A percentile compares a stretch with the other conserved stretches of the same genome.
phyloP scores from a whole-genome alignment of 1,140 invertebrate genomes.

The Dinoponera quadriceps region DNA sequence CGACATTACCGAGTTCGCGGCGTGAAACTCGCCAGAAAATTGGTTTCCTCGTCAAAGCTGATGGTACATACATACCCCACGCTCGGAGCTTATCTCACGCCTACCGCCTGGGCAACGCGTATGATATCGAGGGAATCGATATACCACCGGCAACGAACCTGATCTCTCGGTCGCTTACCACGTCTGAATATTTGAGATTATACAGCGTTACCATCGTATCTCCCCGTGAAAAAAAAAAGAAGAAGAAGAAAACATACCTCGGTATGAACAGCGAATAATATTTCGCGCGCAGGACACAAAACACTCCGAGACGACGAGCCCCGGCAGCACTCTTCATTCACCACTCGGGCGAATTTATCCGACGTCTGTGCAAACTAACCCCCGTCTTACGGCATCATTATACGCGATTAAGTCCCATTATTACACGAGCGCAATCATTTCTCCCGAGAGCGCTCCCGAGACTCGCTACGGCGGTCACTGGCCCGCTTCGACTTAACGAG shows the following conservation, averaged over 20 bases:
- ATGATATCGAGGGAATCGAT: no score
- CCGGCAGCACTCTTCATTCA: not conserved
- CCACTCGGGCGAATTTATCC: not conserved
- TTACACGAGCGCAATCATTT: conserved; percentile 41
- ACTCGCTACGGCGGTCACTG: conserved; percentile 38
- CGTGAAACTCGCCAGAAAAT: not conserved
- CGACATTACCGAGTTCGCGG: not conserved
- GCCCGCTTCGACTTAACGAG: conserved; percentile 37
- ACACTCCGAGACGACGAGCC: not conserved
- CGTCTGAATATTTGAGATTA: no score
- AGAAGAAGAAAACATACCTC: no score
- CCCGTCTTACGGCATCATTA: conserved; percentile 37
- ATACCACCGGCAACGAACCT: no score
- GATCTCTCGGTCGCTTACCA: no score
- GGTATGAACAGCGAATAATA: no score
- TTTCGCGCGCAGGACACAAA: not conserved
- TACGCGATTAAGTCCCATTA: conserved; percentile 41
- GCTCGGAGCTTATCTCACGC: no score
- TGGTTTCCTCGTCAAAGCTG: not conserved
- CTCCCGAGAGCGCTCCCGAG: conserved; percentile 1
- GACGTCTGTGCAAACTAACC: conserved; percentile 11
- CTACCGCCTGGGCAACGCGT: no score
- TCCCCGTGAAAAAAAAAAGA: no score
- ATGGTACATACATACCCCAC: no score
- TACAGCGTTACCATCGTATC: no score